These are phyloP conservation scores for Ailuropoda melanoleuca DNA, from an alignment of 2,113 vertebrate species.

Conservation along the genomic window DNA sequence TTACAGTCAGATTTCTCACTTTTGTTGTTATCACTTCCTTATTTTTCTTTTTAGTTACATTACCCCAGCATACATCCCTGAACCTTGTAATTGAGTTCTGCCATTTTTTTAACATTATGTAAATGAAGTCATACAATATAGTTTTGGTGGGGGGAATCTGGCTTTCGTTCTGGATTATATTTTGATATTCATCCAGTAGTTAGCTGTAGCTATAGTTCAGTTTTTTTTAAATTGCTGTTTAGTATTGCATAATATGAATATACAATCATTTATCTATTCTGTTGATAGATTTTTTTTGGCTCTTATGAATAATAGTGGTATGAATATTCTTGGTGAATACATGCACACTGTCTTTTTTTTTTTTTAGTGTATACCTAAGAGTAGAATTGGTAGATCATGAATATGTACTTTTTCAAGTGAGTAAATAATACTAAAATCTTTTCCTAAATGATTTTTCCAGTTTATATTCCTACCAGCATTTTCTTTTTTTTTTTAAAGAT, in stretches of 20 bases:
- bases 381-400: background rate
- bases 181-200: background rate
- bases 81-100: background rate
- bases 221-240: background rate
- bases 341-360: background rate
- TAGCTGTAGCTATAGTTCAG: background rate
- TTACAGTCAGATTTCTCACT: background rate
- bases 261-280: background rate
- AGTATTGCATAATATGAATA: background rate
- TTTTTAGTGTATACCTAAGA: background rate
- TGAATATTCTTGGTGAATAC: constrained; percentile 15
- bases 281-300: background rate
- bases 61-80: background rate
- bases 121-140: background rate
- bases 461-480: background rate
- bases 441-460: background rate
- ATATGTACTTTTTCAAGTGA: background rate
- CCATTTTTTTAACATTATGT: background rate
- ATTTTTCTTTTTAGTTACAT: constrained; percentile 6
- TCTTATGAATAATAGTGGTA: background rate
- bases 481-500: too few relatives aligned
- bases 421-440: background rate
- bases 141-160: background rate
- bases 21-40: background rate
- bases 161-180: background rate